Evolutionary conservation across 2,797 vertebrate genomes (phyloP).

Genomic region (Alfaro cultratus): DNA sequence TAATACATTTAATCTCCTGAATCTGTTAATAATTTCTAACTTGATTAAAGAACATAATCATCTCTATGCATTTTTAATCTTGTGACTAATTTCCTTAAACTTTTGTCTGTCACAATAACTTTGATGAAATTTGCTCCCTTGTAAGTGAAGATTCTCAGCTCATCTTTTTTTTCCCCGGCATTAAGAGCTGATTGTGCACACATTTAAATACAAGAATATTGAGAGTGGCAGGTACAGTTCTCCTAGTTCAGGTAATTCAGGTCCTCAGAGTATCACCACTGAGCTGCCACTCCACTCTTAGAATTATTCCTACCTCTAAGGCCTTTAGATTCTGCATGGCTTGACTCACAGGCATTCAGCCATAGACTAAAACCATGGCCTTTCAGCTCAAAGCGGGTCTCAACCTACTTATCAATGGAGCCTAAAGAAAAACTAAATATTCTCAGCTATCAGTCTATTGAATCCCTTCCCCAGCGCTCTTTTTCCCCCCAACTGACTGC

Average conservation of each 20-base stretch:
- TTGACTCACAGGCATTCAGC: slow-evolving; percentile 42
- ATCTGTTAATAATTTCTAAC: slow-evolving; percentile 69
- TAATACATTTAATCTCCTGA: slow-evolving; percentile 56
- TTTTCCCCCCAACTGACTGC: neutral
- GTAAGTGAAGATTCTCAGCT: slow-evolving; percentile 36
- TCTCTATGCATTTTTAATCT: slow-evolving; percentile 60
- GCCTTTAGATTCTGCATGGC: slow-evolving; percentile 45
- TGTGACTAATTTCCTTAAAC: slow-evolving; percentile 62
- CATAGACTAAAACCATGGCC: slow-evolving; percentile 52
- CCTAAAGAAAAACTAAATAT: slow-evolving; percentile 33
- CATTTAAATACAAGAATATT: neutral
- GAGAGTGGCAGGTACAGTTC: slow-evolving; percentile 15
- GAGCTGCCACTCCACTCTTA: slow-evolving; percentile 47
- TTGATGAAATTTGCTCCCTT: slow-evolving; percentile 19
- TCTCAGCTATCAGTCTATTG: slow-evolving; percentile 10
- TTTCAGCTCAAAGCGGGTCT: slow-evolving; percentile 24
- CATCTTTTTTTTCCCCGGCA: slow-evolving; percentile 12
- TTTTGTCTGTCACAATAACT: slow-evolving; percentile 48
- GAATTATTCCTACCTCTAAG: slow-evolving; percentile 41
- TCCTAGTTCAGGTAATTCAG: slow-evolving; percentile 19
- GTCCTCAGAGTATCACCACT: slow-evolving; percentile 27
- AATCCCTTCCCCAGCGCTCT: neutral
- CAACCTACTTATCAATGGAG: slow-evolving; percentile 42
- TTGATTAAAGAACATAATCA: slow-evolving; percentile 73
- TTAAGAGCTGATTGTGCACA: slow-evolving; percentile 18